A percentile compares a stretch with the other conserved stretches of the same genome.
These are phyloP conservation scores for Hydractinia symbiolongicarpus DNA, from an alignment of 30 jellyfish, hydroid and myxozoan genomes.

Conservation along the genomic window DNA sequence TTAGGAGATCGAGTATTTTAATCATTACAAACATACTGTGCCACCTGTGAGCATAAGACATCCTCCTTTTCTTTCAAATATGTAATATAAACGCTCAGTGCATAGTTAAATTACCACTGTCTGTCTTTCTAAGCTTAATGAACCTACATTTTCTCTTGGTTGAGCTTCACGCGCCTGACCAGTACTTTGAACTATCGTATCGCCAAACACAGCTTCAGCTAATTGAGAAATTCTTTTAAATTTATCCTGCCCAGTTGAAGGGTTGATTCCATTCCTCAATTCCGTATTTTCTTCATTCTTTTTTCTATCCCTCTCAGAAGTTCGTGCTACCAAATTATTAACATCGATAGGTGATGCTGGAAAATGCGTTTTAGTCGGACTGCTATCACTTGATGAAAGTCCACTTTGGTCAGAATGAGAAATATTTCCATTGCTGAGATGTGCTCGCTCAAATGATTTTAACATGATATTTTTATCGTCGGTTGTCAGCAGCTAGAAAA, in stretches of 20 bases:
- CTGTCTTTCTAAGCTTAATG: neutral
- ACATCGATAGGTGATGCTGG: too few species aligned
- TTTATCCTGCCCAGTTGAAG: constrained; percentile 19
- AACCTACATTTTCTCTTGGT: neutral
- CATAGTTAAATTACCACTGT: too few species aligned
- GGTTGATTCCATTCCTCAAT: neutral
- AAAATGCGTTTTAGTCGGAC: neutral
- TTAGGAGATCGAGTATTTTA: too few species aligned
- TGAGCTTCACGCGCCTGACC: constrained; percentile 32
- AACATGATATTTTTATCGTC: neutral
- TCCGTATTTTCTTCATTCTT: neutral
- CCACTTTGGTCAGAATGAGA: neutral
- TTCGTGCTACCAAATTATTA: too few species aligned
- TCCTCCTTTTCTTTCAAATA: too few species aligned
- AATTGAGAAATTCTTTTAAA: constrained; percentile 27
- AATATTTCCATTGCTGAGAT: neutral
- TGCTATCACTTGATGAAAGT: constrained; percentile 1
- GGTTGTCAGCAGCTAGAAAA: neutral
- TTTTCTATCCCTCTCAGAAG: neutral
- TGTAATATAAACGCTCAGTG: too few species aligned
- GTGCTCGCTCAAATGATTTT: neutral
- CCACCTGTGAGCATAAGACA: too few species aligned
- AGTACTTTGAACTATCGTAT: constrained; percentile 49
- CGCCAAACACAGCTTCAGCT: constrained; percentile 84
- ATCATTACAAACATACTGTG: too few species aligned